These are phyloP conservation scores for Cricetomys ansorgei DNA, from an alignment of 2,113 vertebrate species.

Conservation along the genomic window DNA sequence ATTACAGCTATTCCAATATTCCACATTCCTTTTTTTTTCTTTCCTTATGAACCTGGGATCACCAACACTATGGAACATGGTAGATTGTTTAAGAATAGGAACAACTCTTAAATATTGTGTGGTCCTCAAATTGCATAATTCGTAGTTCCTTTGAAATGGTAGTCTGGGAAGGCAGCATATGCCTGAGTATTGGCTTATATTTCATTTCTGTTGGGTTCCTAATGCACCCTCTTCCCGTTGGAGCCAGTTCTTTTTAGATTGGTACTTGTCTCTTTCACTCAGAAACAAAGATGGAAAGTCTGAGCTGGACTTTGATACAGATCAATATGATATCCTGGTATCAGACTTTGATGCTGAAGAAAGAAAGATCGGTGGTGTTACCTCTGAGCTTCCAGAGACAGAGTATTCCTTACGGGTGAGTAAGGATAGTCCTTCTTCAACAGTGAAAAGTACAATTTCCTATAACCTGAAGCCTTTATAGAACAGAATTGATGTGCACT, in stretches of 20 bases:
- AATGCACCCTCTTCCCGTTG: slow-evolving; percentile 42
- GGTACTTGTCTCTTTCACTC: slow-evolving; percentile 77
- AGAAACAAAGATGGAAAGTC: slow-evolving; percentile 90
- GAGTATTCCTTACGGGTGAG: slow-evolving; percentile 91
- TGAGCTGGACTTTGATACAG: slow-evolving; percentile 90
- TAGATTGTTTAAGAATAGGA: slow-evolving; percentile 45
- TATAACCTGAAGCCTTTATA: slow-evolving; percentile 32
- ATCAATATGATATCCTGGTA: slow-evolving; percentile 86
- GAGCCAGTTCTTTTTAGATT: slow-evolving; percentile 74
- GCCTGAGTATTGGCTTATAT: slow-evolving; percentile 51
- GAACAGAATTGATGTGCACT: not conserved
- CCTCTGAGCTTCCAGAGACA: slow-evolving; percentile 86
- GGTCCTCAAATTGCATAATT: slow-evolving; percentile 26
- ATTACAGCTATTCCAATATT: slow-evolving; percentile 49
- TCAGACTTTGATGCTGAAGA: slow-evolving; percentile 86
- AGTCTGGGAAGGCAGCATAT: slow-evolving; percentile 38
- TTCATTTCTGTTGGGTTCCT: slow-evolving; percentile 70
- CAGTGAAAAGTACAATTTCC: slow-evolving; percentile 54
- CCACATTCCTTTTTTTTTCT: slow-evolving; percentile 1
- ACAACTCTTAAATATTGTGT: slow-evolving; percentile 46
- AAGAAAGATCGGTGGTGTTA: slow-evolving; percentile 78
- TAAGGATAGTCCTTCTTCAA: slow-evolving; percentile 45
- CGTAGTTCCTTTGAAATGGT: slow-evolving; percentile 42
- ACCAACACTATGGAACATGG: slow-evolving; percentile 38
- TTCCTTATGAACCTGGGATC: slow-evolving; percentile 38